A percentile compares a stretch with the other conserved stretches of the same genome.
Evolutionary conservation across 35 echinoderm and acorn worm species (phyloP).

Genomic region (Holothuria glaberrima): DNA sequence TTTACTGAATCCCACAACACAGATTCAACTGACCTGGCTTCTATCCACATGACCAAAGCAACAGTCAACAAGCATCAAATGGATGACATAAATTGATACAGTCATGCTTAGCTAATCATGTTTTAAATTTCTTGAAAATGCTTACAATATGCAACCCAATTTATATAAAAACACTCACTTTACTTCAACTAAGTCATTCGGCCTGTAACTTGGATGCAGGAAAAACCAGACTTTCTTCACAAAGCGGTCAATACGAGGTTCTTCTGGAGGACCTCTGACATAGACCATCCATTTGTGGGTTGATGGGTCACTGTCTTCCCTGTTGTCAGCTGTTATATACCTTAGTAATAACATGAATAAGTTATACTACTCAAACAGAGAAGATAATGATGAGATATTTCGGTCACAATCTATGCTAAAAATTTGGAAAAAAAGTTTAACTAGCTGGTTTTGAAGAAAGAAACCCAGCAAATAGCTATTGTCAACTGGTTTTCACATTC

Average conservation of each 20-base stretch:
- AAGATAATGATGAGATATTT: too few species aligned
- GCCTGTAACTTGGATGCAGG: conserved; percentile 97
- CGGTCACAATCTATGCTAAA: too few species aligned
- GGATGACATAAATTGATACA: neutral
- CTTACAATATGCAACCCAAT: too few species aligned
- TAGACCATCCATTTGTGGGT: conserved; percentile 99
- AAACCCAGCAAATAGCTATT: too few species aligned
- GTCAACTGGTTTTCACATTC: too few species aligned
- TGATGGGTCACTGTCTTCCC: conserved; percentile 97
- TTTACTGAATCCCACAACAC: too few species aligned
- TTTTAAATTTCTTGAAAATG: too few species aligned
- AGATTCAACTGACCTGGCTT: too few species aligned
- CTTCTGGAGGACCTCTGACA: conserved; percentile 89
- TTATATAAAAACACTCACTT: conserved; percentile 70
- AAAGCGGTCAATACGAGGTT: conserved; percentile 95
- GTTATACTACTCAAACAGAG: too few species aligned
- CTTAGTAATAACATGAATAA: conserved; percentile 40
- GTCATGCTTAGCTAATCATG: neutral
- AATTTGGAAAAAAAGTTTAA: too few species aligned
- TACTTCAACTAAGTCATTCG: conserved; percentile 96
- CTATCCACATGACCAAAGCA: neutral
- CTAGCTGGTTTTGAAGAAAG: too few species aligned
- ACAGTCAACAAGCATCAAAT: neutral
- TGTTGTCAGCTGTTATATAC: conserved; percentile 88
- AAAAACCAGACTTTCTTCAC: conserved; percentile 99